These are phyloP conservation scores for Syngnathus floridae DNA, from an alignment of 2,113 vertebrate species.

Conservation along the genomic window DNA sequence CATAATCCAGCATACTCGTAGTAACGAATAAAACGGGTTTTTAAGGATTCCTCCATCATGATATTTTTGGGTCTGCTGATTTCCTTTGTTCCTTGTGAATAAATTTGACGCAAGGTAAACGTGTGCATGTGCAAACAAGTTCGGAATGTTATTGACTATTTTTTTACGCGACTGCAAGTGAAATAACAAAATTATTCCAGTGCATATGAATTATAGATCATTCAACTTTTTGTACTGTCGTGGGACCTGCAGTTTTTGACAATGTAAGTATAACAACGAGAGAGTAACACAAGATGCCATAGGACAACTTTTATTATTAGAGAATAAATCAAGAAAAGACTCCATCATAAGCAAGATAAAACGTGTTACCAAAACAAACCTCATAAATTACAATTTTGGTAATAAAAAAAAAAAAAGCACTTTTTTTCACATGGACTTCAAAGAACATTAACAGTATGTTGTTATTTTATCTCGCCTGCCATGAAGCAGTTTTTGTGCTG, in stretches of 20 bases:
- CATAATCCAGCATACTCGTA: neutral
- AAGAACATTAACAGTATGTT: no score
- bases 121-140: neutral
- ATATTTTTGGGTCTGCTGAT: neutral
- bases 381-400: no score
- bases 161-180: neutral
- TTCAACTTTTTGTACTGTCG: neutral
- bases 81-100: neutral
- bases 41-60: neutral
- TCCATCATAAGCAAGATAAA: neutral
- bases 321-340: neutral
- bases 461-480: no score
- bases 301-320: neutral
- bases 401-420: no score
- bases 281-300: neutral
- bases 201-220: neutral
- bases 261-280: neutral
- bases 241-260: neutral
- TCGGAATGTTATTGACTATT: neutral
- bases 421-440: no score
- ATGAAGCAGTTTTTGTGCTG: no score
- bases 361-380: neutral
- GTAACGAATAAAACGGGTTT: no score
- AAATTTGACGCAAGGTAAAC: neutral
- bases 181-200: neutral